A percentile compares a stretch with the other conserved stretches of the same genome.
phyloP scores from a whole-genome alignment of 2,797 vertebrate genomes.

The Darevskia nairensis region DNA sequence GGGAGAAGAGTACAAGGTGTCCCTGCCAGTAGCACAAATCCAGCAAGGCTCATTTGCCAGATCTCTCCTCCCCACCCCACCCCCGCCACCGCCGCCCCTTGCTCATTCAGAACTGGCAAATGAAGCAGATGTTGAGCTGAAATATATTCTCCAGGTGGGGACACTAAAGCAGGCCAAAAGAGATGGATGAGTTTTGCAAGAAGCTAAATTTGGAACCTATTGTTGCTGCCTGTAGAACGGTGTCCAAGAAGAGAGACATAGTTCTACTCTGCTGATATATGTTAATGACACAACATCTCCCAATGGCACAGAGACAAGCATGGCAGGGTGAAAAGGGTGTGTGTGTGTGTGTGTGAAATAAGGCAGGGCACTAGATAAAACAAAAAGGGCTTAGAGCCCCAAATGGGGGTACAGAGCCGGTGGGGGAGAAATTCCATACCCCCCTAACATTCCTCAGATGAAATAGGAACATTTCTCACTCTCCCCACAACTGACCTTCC shows the following conservation, averaged over 20 bases:
- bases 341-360: background rate
- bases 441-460: too few relatives aligned
- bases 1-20: background rate
- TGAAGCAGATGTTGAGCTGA: slow-evolving; percentile 31
- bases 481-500: too few relatives aligned
- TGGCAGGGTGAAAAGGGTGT: background rate
- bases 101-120: slow-evolving; percentile 12
- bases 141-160: slow-evolving; percentile 22
- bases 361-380: background rate
- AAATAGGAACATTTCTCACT: too few relatives aligned
- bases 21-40: background rate
- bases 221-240: background rate
- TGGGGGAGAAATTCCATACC: too few relatives aligned
- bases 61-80: fast-evolving
- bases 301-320: background rate
- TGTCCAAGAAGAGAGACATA: background rate
- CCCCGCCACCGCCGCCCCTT: fast-evolving
- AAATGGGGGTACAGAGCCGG: background rate
- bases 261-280: slow-evolving; percentile 6
- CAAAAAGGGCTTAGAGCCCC: background rate
- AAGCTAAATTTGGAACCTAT: slow-evolving; percentile 20
- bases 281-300: background rate
- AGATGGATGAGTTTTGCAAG: slow-evolving; percentile 23
- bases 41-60: slow-evolving; percentile 14
- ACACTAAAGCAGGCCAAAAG: slow-evolving; percentile 32